Evolutionary conservation across 2,797 vertebrate genomes (phyloP).

Genomic region (Gouania willdenowi): DNA sequence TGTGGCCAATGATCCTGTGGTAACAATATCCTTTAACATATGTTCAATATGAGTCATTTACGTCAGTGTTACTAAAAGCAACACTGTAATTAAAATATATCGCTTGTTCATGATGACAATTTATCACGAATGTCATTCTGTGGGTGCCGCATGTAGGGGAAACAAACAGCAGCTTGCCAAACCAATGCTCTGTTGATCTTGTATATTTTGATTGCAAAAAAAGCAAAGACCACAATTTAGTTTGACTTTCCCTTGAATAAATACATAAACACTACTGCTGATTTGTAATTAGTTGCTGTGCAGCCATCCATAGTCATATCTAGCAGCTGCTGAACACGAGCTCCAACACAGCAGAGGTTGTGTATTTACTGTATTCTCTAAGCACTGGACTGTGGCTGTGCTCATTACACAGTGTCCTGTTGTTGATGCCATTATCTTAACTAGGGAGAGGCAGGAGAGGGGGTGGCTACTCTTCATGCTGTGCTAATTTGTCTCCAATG

Average conservation of each 20-base stretch:
- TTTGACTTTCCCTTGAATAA: conserved; percentile 25
- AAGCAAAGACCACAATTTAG: conserved; percentile 6
- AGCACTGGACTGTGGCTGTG: conserved; percentile 34
- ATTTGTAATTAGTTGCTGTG: conserved; percentile 40
- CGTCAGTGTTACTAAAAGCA: neutral
- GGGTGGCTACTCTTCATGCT: conserved; percentile 2
- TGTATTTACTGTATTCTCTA: conserved; percentile 37
- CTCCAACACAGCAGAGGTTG: conserved; percentile 21
- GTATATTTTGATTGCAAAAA: conserved; percentile 9
- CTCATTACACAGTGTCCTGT: conserved; percentile 57
- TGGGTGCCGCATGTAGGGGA: neutral
- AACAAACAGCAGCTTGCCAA: conserved; percentile 6
- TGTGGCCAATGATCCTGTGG: conserved; percentile 15
- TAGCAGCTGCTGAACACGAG: conserved; percentile 30
- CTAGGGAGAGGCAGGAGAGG: conserved; percentile 6
- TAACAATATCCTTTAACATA: conserved; percentile 9
- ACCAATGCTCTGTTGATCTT: neutral
- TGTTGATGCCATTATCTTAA: conserved; percentile 37
- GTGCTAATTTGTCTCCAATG: conserved; percentile 32
- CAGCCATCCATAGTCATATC: conserved; percentile 10
- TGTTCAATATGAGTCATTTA: conserved; percentile 17
- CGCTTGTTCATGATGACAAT: conserved; percentile 4
- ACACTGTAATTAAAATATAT: conserved; percentile 20
- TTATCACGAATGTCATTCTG: conserved; percentile 8
- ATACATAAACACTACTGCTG: conserved; percentile 27